Conservation (phyloP, 2,113 vertebrate genomes). For the Colinus virginianus region DNA sequence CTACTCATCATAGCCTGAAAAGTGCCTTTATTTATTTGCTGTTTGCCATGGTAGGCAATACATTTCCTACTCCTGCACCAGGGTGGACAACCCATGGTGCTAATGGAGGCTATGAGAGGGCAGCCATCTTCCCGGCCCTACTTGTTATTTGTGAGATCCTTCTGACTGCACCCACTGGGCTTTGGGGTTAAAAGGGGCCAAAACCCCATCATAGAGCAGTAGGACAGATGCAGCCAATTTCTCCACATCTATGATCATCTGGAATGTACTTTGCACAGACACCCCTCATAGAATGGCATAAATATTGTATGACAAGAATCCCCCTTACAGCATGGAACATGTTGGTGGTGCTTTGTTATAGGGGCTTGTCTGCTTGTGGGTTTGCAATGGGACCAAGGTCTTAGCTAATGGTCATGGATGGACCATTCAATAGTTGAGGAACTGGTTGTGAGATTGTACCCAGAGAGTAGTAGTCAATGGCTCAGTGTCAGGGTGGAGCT, state of each 20-base stretch:
- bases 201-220: neutral
- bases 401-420: neutral
- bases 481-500: no score
- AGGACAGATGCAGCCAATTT: neutral
- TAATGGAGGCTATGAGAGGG: neutral
- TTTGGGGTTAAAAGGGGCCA: neutral
- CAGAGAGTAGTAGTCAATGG: no score
- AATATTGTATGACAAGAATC: neutral
- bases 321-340: neutral
- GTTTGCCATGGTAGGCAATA: neutral
- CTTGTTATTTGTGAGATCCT: neutral
- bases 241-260: neutral
- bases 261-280: neutral
- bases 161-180: neutral
- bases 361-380: neutral
- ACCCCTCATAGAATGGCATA: neutral
- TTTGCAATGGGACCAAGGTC: accelerated
- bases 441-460: no score
- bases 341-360: neutral
- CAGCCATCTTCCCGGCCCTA: neutral
- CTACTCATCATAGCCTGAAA: neutral
- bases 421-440: no score
- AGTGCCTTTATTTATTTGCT: slow-evolving; percentile 15
- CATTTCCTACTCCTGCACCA: neutral
- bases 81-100: neutral